Conservation (phyloP, 92 coral and sea anemone genomes). For the Siderastrea radians region DNA sequence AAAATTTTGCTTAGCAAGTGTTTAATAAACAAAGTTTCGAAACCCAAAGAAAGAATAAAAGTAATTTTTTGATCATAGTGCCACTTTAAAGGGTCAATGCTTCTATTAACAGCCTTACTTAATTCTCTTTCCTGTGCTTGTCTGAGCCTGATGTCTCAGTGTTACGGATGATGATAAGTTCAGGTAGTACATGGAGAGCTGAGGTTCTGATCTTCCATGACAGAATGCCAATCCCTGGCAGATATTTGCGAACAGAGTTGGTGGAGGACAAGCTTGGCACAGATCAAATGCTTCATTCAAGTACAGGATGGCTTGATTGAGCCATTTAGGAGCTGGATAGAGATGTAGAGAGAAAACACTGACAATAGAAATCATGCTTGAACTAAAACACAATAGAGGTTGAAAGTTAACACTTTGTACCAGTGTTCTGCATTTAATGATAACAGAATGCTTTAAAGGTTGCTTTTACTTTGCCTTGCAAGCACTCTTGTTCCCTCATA, state of each 20-base stretch:
- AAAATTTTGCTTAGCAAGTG: too few species aligned
- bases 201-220: conserved; percentile 74
- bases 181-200: conserved; percentile 77
- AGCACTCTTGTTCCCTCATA: too few species aligned
- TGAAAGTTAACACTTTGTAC: too few species aligned
- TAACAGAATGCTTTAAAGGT: too few species aligned
- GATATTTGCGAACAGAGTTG: conserved; percentile 76
- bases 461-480: too few species aligned
- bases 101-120: conserved; percentile 50
- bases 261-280: conserved; percentile 78
- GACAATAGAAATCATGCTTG: too few species aligned
- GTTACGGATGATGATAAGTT: conserved; percentile 81
- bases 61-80: too few species aligned
- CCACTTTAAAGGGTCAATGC: too few species aligned
- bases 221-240: conserved; percentile 87
- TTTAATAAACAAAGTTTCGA: too few species aligned
- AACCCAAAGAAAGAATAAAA: too few species aligned
- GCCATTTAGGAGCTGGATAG: conserved; percentile 22
- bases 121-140: conserved; percentile 87
- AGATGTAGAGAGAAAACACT: not conserved
- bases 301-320: conserved; percentile 61
- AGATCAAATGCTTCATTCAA: conserved; percentile 81
- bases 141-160: conserved; percentile 86
- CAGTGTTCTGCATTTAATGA: too few species aligned
- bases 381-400: too few species aligned